phyloP scores from a whole-genome alignment of 2,113 vertebrate species.

The Capreolus pygargus region DNA sequence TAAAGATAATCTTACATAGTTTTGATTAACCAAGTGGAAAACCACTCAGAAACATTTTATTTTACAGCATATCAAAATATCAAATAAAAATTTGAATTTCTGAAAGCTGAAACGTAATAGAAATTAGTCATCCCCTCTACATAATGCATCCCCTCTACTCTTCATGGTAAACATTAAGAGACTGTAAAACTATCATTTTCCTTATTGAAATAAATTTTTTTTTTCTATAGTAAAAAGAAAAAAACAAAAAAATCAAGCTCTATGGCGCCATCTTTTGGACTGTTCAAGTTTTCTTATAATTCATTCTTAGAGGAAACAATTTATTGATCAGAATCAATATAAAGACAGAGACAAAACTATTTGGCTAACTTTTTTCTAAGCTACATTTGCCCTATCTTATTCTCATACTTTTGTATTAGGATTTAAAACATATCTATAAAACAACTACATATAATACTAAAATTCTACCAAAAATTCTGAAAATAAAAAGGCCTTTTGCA shows the following conservation, averaged over 20 bases:
- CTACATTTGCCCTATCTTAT: background rate
- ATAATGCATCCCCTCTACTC: background rate
- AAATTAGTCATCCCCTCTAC: background rate
- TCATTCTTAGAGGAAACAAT: background rate
- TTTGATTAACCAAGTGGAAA: background rate
- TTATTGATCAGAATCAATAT: background rate
- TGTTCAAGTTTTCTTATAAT: background rate
- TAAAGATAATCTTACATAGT: background rate
- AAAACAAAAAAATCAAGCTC: conserved; percentile 47
- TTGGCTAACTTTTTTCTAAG: background rate
- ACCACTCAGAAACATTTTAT: conserved; percentile 9
- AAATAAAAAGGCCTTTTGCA: background rate
- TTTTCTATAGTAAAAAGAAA: background rate
- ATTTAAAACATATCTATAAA: background rate
- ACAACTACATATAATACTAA: background rate
- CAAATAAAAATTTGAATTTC: background rate
- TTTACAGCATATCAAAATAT: conserved; percentile 11
- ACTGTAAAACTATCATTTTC: background rate
- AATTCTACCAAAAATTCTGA: background rate
- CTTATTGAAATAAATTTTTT: background rate
- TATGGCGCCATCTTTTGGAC: conserved; percentile 73
- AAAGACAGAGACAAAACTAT: background rate
- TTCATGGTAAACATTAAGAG: background rate
- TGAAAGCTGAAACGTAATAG: background rate
- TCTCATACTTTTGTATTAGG: background rate